Evolutionary conservation across 1,140 invertebrate genomes (phyloP), one percentile per base, ranked within the genome.

Genomic region (Polypedilum pembai): DNA sequence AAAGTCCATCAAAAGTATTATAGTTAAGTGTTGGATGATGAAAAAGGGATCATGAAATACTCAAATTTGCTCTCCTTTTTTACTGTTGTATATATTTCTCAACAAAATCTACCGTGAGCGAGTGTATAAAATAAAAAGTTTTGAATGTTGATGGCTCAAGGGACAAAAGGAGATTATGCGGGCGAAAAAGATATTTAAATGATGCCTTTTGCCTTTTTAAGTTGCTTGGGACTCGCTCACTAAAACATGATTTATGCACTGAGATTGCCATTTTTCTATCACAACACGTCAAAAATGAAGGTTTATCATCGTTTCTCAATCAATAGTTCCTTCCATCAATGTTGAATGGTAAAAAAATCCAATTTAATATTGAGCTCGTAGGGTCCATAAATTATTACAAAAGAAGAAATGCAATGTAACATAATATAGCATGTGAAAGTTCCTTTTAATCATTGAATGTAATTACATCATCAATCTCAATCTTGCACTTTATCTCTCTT

Each of bases 391-490:
- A 69, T 69, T 69, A 69, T 56, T 8, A 56, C 45, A 17, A 56
- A 17, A 8, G 8, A 56, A 3, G n/a, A 15, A 56, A 15, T 56
- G 10, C n/a, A 56, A 15, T 56, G 10, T 56, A 15, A 56, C n/a
- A 3, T 56, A 12, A 15, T 56, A 17, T 56, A 15, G 45, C 65
- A 21, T 20, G 20, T 69, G 65, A 69, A 69, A 69, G 65, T 69
- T 69, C 17, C 24, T 69, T 69, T 69, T 69, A 69, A 69, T 69
- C 65, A 69, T 69, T 18, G 65, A 69, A 69, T 69, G 65, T 69
- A 69, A 69, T 69, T 69, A 69, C 65, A 69, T 69, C 65, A 69
- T 69, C 65, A 69, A 69, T 69, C 65, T 69, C 17, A 69, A 69
- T 69, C 45, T 56, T 56, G n/a, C n/a, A 56, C 45, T 69, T 21